A percentile compares a stretch with the other conserved stretches of the same genome.
phyloP scores from a whole-genome alignment of 2,888 invertebrate genomes.

The Actias luna region DNA sequence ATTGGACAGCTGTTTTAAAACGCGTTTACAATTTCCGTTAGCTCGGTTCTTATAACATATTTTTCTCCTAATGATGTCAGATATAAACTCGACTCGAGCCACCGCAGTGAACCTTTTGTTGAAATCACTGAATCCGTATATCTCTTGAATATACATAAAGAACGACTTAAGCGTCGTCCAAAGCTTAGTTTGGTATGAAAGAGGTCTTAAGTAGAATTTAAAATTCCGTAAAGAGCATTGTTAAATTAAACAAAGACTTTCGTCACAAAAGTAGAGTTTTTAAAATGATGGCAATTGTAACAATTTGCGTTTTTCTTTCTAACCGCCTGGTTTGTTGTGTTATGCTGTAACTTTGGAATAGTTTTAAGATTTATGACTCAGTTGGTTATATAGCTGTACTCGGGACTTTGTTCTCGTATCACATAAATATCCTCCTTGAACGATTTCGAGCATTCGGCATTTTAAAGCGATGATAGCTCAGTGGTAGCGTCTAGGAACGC shows the following conservation, averaged over 20 bases:
- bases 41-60: background rate
- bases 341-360: background rate
- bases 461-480: too few species aligned
- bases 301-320: slow-evolving; percentile 10
- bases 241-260: slow-evolving; percentile 38
- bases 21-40: background rate
- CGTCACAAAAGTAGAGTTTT: slow-evolving; percentile 32
- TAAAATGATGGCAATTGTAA: slow-evolving; percentile 18
- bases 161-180: background rate
- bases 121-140: slow-evolving; percentile 1
- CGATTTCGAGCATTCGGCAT: too few species aligned
- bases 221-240: slow-evolving; percentile 30
- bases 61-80: background rate
- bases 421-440: too few species aligned
- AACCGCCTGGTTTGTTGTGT: background rate
- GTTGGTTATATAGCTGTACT: too few species aligned
- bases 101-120: slow-evolving; percentile 7
- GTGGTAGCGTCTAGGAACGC: too few species aligned
- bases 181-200: slow-evolving; percentile 13
- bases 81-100: background rate
- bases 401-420: too few species aligned
- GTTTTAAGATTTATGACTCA: slow-evolving; percentile 3
- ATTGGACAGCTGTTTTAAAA: background rate
- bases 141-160: background rate
- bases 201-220: slow-evolving; percentile 14